Percentiles rank a stretch among this genome's conserved stretches.
phyloP scores from a whole-genome alignment of 2,888 invertebrate genomes.

The Maniola hyperantus region DNA sequence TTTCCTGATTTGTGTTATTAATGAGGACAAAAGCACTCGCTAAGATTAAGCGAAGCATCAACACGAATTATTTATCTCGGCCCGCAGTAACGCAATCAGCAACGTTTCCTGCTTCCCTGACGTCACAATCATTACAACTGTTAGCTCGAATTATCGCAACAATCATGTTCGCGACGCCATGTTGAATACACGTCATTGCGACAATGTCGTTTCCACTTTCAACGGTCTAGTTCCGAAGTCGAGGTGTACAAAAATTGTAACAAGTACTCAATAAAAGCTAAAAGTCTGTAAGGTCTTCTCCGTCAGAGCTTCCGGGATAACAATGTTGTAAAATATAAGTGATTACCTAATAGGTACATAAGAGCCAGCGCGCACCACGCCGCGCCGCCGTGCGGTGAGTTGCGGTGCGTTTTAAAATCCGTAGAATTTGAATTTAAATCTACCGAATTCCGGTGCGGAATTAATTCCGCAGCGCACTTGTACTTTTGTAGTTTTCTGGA shows the following conservation, averaged over 20 bases:
- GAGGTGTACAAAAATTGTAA: no score
- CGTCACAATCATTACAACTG: background rate
- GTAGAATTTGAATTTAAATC: no score
- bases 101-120: background rate
- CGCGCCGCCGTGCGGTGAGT: no score
- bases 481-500: no score
- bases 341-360: no score
- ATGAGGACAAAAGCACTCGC: background rate
- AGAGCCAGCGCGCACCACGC: no score
- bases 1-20: background rate
- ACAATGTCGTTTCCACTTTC: background rate
- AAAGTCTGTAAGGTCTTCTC: background rate
- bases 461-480: no score
- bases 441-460: no score
- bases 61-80: constrained; percentile 1
- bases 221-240: background rate
- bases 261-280: no score
- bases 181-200: constrained; percentile 17
- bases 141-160: constrained; percentile 1
- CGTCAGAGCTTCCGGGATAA: no score
- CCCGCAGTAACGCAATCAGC: background rate
- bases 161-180: background rate
- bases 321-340: no score
- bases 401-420: no score
- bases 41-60: background rate